Conservation (phyloP, 1,140 invertebrate genomes). For the Bombyx mandarina region DNA sequence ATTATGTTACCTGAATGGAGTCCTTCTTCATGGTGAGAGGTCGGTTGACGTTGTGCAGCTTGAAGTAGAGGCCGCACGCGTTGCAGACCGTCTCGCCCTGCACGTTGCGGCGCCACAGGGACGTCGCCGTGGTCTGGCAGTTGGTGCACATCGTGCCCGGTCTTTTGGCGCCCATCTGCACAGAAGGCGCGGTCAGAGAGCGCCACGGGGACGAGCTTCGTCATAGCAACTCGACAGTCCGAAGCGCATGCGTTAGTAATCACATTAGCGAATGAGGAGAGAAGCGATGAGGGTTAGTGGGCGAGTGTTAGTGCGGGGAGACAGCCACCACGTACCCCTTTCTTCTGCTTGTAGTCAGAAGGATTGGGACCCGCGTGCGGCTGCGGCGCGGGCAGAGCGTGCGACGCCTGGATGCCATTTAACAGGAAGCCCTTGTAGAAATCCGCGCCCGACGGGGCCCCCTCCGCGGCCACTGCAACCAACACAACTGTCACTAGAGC, state of each 20-base stretch:
- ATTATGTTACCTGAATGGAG: conserved; percentile 80
- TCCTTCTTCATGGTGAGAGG: conserved; percentile 97
- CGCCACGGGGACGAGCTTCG: neutral
- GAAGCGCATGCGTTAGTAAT: conserved; percentile 1
- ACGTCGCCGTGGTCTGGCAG: conserved; percentile 88
- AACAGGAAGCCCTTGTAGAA: conserved; percentile 84
- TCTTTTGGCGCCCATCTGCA: conserved; percentile 80
- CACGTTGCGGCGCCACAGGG: conserved; percentile 90
- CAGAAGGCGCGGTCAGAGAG: conserved; percentile 2
- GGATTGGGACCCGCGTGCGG: conserved; percentile 53
- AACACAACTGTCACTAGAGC: conserved; percentile 66
- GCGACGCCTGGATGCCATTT: conserved; percentile 54
- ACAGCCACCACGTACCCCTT: conserved; percentile 56
- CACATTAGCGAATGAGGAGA: conserved; percentile 13
- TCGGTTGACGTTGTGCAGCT: conserved; percentile 89
- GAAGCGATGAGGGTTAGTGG: conserved; percentile 24
- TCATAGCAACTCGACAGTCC: neutral
- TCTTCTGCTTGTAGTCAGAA: conserved; percentile 64
- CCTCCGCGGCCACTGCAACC: conserved; percentile 86
- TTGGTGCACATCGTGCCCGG: conserved; percentile 91
- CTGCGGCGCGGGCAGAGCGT: conserved; percentile 66
- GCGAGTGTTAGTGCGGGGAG: conserved; percentile 9
- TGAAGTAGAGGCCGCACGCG: conserved; percentile 94
- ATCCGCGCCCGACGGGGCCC: conserved; percentile 79
- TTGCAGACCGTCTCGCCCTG: conserved; percentile 94